Percentiles rank a stretch among this genome's conserved stretches.
Conservation (phyloP, 2,797 vertebrate species). For the Phalloptychus januarius region DNA sequence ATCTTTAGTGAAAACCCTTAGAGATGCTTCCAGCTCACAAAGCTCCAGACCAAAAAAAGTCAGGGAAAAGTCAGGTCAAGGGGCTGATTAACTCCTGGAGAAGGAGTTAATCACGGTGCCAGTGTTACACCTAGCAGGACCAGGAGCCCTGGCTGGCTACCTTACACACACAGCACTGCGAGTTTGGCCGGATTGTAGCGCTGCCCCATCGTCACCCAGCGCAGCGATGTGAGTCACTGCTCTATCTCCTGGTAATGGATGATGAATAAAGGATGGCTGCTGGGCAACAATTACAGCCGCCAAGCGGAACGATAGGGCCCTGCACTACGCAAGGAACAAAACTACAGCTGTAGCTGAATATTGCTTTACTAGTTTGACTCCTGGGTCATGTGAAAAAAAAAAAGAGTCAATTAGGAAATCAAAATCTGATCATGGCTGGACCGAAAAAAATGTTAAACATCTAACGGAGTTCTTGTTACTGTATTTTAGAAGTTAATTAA, state of each 20-base stretch:
- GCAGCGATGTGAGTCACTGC: constrained; percentile 62
- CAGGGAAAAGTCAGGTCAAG: background rate
- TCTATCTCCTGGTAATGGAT: constrained; percentile 30
- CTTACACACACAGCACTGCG: background rate
- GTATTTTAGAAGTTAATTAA: background rate
- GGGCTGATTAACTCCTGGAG: constrained; percentile 23
- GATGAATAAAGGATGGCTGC: constrained; percentile 53
- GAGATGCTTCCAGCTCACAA: constrained; percentile 15
- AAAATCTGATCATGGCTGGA: background rate
- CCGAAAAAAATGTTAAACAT: background rate
- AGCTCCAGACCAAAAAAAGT: background rate
- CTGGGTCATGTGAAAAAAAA: background rate
- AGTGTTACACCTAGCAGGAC: constrained; percentile 9
- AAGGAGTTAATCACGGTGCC: constrained; percentile 1
- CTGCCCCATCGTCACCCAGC: constrained; percentile 1
- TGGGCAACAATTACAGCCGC: constrained; percentile 61
- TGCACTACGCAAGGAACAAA: background rate
- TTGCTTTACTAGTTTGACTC: background rate
- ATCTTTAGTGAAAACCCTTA: constrained; percentile 18
- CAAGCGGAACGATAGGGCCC: background rate
- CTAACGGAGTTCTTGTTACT: background rate
- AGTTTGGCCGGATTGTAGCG: background rate
- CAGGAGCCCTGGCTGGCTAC: background rate
- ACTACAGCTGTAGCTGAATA: background rate
- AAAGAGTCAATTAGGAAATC: background rate